Evolutionary conservation across 1,140 invertebrate genomes (phyloP), one percentile per base, ranked within the genome.

Genomic region (Pachyrhynchus sulphureomaculatus): DNA sequence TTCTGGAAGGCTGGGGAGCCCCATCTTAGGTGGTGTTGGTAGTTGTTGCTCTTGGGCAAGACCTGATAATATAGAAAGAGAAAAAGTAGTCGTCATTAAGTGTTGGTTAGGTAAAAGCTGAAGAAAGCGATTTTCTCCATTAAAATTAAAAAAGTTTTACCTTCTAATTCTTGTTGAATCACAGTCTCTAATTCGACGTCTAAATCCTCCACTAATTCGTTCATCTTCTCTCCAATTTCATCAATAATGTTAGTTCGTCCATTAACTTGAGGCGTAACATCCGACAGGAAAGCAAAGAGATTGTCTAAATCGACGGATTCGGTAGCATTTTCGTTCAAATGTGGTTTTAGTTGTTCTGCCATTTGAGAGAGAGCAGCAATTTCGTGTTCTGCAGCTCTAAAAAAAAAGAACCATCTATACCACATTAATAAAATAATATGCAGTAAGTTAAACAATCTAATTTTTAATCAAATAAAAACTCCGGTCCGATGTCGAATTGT

Each of bases 231-330:
- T 4, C 89, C 89, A 42, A 93, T 92, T 74, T 92, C 89, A n/a
- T 91, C 88, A 12, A 93, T 88, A 6, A 90, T 85, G 23, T 72
- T 67, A 42, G 70, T 71, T 3, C 81, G 77, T 34, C 78, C 75
- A 3, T 79, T 77, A 34, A 77, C 72, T 75, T 83, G 68, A 2
- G 80, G 79, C 12, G 91, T 88, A 12, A 92, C 86, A 60, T 94
- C 91, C 0, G 90, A 90, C 6, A 97, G 79, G 74, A 97, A 97
- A 42, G 91, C 91, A 77, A 96, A 97, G 68, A 97, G 81, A 78
- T 95, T 93, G 75, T 97, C 94, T 45, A 97, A 80, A 74, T 96
- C 93, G 0, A 96, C 88, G 0, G 90, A 90, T 34, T 82, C 75
- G 67, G 66, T 73, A 72, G 49, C 80, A 62, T 54, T 79, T 34